phyloP scores from a whole-genome alignment of 2,888 invertebrate species.

The Drosophila mimica region DNA sequence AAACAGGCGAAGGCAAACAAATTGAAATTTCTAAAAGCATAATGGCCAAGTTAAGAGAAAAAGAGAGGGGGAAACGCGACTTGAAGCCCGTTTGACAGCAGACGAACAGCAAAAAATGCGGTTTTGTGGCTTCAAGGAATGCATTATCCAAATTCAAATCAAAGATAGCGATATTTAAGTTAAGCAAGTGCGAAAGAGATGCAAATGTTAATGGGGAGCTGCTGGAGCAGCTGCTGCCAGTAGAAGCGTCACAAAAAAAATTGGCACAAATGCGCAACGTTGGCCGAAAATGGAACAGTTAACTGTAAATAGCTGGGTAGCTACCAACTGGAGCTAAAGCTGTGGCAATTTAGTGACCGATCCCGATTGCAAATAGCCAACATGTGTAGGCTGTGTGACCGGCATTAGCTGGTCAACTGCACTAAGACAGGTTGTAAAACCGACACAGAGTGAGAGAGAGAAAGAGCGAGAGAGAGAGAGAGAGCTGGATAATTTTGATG shows the following conservation, averaged over 20 bases:
- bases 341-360: constrained; percentile 54
- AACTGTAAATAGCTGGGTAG: constrained; percentile 64
- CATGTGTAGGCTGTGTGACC: constrained; percentile 54
- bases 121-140: constrained; percentile 75
- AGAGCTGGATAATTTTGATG: constrained; percentile 34
- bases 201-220: constrained; percentile 20
- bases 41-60: constrained; percentile 20
- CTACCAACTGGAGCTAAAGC: constrained; percentile 23
- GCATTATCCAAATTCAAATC: constrained; percentile 70
- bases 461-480: not conserved
- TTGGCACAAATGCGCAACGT: constrained; percentile 72
- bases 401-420: constrained; percentile 43
- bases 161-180: constrained; percentile 28
- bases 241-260: constrained; percentile 56
- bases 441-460: not conserved
- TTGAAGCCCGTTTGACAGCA: constrained; percentile 46
- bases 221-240: constrained; percentile 19
- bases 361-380: constrained; percentile 52
- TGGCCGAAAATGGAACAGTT: constrained; percentile 74
- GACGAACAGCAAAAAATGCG: constrained; percentile 54
- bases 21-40: constrained; percentile 64
- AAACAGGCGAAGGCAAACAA: constrained; percentile 37
- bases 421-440: constrained; percentile 42
- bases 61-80: not conserved
- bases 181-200: constrained; percentile 24